These are phyloP conservation scores for Drosophila subquinaria DNA, from an alignment of 2,888 invertebrate genomes.

Conservation along the genomic window DNA sequence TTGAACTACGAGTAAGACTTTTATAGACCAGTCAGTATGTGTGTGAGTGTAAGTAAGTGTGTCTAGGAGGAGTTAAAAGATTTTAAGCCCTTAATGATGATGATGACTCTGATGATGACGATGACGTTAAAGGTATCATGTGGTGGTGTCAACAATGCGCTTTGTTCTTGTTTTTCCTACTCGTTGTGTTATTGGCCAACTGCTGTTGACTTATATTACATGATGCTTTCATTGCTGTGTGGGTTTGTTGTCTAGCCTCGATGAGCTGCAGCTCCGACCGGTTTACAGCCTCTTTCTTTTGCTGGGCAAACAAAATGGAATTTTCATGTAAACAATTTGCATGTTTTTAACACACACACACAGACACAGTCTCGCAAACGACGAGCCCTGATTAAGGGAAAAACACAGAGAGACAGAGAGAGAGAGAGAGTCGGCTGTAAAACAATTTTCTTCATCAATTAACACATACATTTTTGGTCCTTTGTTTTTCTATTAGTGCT, in stretches of 20 bases:
- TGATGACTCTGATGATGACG: conserved; percentile 54
- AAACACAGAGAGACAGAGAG: not conserved
- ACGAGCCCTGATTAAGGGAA: not conserved
- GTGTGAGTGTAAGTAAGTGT: conserved; percentile 7
- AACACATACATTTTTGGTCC: conserved; percentile 59
- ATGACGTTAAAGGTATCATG: conserved; percentile 62
- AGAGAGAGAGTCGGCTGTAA: not conserved
- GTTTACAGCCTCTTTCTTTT: conserved; percentile 49
- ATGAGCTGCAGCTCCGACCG: conserved; percentile 36
- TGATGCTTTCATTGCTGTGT: conserved; percentile 57
- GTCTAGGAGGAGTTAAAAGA: conserved; percentile 56
- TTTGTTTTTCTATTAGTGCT: conserved; percentile 33
- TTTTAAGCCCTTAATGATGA: conserved; percentile 67
- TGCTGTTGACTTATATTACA: conserved; percentile 77
- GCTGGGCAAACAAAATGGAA: conserved; percentile 71
- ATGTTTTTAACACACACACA: conserved; percentile 61
- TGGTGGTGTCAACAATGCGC: conserved; percentile 62
- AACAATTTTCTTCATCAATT: conserved; percentile 63
- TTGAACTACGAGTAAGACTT: conserved; percentile 37
- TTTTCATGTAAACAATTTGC: conserved; percentile 79
- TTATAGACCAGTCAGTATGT: conserved; percentile 49
- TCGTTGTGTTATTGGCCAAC: conserved; percentile 60
- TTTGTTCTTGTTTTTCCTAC: conserved; percentile 57
- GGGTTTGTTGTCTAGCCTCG: conserved; percentile 59
- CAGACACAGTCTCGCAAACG: not conserved